phyloP scores from a whole-genome alignment of 2,888 invertebrate species.

The Andrena haemorrhoa region DNA sequence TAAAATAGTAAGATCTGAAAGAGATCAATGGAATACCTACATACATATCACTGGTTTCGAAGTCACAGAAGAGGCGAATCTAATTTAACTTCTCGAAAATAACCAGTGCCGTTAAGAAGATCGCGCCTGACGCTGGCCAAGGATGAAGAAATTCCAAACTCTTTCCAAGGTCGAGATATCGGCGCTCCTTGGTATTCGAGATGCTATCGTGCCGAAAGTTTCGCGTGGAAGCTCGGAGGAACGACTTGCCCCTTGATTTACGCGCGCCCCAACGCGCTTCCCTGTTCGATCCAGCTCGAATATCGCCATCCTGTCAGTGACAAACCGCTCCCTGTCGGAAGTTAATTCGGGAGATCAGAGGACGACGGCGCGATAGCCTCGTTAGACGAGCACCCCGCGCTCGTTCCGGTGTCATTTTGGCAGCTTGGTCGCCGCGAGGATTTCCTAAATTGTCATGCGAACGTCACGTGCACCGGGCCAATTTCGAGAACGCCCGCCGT shows the following conservation, averaged over 20 bases:
- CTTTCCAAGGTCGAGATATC: not conserved
- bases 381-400: conserved; percentile 12
- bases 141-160: not conserved
- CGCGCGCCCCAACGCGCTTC: not conserved
- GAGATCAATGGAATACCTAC: no score
- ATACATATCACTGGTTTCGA: no score
- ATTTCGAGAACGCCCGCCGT: conserved; percentile 26
- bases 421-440: conserved; percentile 8
- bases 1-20: no score
- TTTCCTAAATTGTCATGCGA: conserved; percentile 45
- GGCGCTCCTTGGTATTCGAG: not conserved
- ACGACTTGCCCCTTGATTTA: conserved; percentile 31
- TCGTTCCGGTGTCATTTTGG: conserved; percentile 44
- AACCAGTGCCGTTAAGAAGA: not conserved
- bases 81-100: not conserved
- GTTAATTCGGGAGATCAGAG: conserved; percentile 47
- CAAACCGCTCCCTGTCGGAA: conserved; percentile 39
- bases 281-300: conserved; percentile 33
- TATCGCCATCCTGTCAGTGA: conserved; percentile 47
- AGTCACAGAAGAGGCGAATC: no score
- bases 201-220: not conserved
- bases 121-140: conserved; percentile 12
- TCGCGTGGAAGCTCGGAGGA: not conserved
- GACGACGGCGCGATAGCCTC: conserved; percentile 11
- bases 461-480: conserved; percentile 36